These are phyloP conservation scores for Lepus americanus DNA, from an alignment of 2,113 vertebrate species.

Conservation along the genomic window DNA sequence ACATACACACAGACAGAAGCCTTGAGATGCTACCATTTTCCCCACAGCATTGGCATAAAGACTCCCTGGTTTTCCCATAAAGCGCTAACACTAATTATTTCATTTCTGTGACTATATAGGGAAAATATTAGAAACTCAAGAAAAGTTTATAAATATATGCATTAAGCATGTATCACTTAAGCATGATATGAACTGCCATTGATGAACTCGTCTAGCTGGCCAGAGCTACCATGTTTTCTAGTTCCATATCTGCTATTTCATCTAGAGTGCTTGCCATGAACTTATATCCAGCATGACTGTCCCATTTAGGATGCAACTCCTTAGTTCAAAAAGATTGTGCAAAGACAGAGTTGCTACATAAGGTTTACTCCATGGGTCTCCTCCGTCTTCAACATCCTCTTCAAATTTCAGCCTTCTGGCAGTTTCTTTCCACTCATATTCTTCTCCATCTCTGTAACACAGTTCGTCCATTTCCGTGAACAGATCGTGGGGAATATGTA, in stretches of 20 bases:
- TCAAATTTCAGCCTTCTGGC: constrained; percentile 98
- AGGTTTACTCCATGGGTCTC: constrained; percentile 97
- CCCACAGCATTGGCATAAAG: constrained; percentile 58
- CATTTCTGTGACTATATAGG: constrained; percentile 44
- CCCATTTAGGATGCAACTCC: constrained; percentile 96
- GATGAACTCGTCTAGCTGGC: constrained; percentile 43
- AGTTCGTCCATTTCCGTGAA: constrained; percentile 98
- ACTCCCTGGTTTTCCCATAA: constrained; percentile 76
- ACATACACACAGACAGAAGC: constrained; percentile 4
- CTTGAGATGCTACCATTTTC: constrained; percentile 62
- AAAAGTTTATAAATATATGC: constrained; percentile 80
- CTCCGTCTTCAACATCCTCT: constrained; percentile 97
- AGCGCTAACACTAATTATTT: constrained; percentile 70
- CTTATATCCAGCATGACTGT: constrained; percentile 98
- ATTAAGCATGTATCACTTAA: constrained; percentile 79
- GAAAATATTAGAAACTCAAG: constrained; percentile 66
- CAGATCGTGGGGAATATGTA: constrained; percentile 96
- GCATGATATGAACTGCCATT: constrained; percentile 75
- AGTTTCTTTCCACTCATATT: constrained; percentile 96
- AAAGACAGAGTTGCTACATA: constrained; percentile 96
- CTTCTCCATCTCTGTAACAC: constrained; percentile 93
- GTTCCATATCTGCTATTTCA: constrained; percentile 93
- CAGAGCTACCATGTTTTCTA: too few relatives aligned
- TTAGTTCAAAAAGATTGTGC: constrained; percentile 96
- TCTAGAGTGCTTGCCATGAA: constrained; percentile 94